Evolutionary conservation across 92 coral and sea anemone genomes (phyloP).

Genomic region (Phenganax stokvisi): DNA sequence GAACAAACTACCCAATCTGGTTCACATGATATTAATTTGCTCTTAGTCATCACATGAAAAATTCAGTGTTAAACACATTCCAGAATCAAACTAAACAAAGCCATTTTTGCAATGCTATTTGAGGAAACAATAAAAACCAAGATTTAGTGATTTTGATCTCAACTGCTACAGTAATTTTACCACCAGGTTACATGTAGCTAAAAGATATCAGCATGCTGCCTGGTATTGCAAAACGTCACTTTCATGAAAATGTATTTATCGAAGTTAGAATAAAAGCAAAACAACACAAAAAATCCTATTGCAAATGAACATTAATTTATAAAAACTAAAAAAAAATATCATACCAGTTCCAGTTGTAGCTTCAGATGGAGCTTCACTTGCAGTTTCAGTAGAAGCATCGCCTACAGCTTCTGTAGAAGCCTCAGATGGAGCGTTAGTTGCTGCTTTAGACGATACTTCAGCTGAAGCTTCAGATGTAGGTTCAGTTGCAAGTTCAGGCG

Average conservation of each 20-base stretch:
- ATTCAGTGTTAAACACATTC: background rate
- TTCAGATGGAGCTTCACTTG: slow-evolving; percentile 2
- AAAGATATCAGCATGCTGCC: background rate
- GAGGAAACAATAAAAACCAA: background rate
- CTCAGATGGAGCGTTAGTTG: slow-evolving; percentile 6
- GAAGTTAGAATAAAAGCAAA: background rate
- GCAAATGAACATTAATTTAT: no score
- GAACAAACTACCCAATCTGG: no score
- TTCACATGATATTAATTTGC: background rate
- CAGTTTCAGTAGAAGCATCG: slow-evolving; percentile 1
- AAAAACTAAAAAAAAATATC: background rate
- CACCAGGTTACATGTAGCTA: background rate
- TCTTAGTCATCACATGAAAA: background rate
- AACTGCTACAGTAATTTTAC: slow-evolving; percentile 7
- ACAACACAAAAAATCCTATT: no score
- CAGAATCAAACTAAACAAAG: slow-evolving; percentile 16
- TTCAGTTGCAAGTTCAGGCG: background rate
- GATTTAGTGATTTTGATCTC: background rate
- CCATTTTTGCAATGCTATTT: slow-evolving; percentile 5
- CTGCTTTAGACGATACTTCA: background rate
- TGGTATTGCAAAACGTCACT: background rate
- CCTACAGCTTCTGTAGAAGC: background rate
- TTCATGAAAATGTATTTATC: background rate
- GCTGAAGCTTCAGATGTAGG: background rate
- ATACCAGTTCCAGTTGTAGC: background rate